phyloP scores from a whole-genome alignment of 1,140 invertebrate species.

The Medauroidea extradentata region DNA sequence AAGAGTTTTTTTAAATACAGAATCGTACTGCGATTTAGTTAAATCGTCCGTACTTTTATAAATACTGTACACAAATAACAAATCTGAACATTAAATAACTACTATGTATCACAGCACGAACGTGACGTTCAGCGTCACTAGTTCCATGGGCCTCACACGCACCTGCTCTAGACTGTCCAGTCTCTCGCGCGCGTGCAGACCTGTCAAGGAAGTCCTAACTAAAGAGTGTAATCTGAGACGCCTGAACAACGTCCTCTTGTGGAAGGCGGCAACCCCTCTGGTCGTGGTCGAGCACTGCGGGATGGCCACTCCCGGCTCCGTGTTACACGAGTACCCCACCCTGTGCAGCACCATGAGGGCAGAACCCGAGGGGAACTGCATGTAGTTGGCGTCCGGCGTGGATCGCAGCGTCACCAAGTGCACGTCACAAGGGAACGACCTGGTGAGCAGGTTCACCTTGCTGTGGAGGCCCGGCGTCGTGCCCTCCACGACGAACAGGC shows the following conservation, averaged over 20 bases:
- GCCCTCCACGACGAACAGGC: constrained; percentile 64
- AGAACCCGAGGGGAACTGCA: constrained; percentile 72
- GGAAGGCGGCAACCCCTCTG: constrained; percentile 23
- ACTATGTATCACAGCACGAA: constrained; percentile 43
- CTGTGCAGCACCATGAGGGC: constrained; percentile 76
- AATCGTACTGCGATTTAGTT: too few species aligned
- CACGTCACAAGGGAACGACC: constrained; percentile 75
- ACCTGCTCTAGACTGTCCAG: constrained; percentile 55
- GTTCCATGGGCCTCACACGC: constrained; percentile 60
- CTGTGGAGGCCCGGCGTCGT: constrained; percentile 14
- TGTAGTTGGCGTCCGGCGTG: constrained; percentile 67
- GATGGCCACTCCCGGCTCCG: constrained; percentile 38
- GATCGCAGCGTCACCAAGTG: constrained; percentile 81
- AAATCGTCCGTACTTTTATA: too few species aligned
- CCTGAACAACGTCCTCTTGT: constrained; percentile 42
- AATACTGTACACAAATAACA: too few species aligned
- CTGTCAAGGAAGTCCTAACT: constrained; percentile 62
- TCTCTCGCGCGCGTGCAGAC: constrained; percentile 50
- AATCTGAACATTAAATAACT: background rate
- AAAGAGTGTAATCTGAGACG: constrained; percentile 43
- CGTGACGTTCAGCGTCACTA: constrained; percentile 65
- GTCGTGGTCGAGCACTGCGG: constrained; percentile 24
- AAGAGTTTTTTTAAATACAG: too few species aligned
- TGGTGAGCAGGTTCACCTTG: constrained; percentile 51
- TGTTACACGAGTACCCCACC: constrained; percentile 64